Conservation (phyloP, 2,113 vertebrate genomes). For the Nymphicus hollandicus region DNA sequence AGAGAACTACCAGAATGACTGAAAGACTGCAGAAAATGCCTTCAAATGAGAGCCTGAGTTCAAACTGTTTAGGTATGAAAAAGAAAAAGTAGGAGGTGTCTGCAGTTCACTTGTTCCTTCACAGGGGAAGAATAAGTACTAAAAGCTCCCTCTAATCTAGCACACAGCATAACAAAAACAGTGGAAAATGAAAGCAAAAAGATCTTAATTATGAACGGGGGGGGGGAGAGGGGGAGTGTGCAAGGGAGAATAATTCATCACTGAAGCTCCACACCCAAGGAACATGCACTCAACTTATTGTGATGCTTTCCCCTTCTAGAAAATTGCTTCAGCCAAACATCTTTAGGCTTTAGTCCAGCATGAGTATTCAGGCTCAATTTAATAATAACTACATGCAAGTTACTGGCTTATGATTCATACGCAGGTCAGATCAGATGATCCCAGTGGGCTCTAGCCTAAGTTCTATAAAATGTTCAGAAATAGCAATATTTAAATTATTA, state of each 20-base stretch:
- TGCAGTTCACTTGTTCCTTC: background rate
- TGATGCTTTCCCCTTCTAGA: background rate
- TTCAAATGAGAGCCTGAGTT: background rate
- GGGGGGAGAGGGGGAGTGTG: background rate
- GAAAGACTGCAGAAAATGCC: background rate
- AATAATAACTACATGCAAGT: constrained; percentile 5
- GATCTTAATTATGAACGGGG: background rate
- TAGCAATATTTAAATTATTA: constrained; percentile 32
- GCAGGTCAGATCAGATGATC: background rate
- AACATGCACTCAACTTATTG: background rate
- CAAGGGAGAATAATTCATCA: background rate
- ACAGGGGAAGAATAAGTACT: rapidly evolving
- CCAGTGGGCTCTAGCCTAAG: background rate
- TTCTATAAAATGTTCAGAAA: constrained; percentile 9
- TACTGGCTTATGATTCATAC: background rate
- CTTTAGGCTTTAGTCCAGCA: background rate
- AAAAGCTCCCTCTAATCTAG: background rate
- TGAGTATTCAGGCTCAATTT: background rate
- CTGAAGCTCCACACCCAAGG: background rate
- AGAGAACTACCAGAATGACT: background rate
- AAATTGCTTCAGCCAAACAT: background rate
- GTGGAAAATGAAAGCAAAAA: background rate
- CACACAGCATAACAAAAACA: background rate
- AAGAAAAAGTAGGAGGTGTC: background rate
- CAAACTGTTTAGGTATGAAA: background rate